phyloP scores from a whole-genome alignment of 1,140 invertebrate genomes.

The Cecropterus lyciades region DNA sequence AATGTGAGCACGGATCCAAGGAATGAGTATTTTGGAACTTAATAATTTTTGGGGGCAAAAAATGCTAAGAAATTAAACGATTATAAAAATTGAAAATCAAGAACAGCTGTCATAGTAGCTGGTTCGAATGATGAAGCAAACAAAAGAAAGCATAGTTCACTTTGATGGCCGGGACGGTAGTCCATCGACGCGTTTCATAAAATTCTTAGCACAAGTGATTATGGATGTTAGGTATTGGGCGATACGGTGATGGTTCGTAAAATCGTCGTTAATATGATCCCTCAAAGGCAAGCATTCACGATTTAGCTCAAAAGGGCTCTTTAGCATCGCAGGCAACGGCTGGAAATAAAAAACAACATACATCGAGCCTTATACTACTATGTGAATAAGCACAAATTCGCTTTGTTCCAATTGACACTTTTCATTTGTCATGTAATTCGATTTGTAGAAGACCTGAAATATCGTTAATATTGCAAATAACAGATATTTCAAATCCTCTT shows the following conservation, averaged over 20 bases:
- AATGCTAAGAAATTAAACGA: constrained; percentile 47
- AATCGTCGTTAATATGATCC: constrained; percentile 83
- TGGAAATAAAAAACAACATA: constrained; percentile 85
- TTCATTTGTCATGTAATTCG: no score
- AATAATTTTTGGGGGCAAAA: constrained; percentile 44
- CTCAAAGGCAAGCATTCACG: constrained; percentile 84
- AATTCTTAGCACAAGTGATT: constrained; percentile 80
- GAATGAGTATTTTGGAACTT: constrained; percentile 75
- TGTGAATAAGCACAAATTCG: constrained; percentile 65
- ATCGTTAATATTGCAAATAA: background rate
- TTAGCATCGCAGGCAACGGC: constrained; percentile 84
- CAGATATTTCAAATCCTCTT: constrained; percentile 17
- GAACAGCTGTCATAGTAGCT: constrained; percentile 78
- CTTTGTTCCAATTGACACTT: constrained; percentile 56
- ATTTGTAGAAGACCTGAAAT: constrained; percentile 8
- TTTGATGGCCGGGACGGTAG: constrained; percentile 45
- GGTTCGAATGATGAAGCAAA: constrained; percentile 75
- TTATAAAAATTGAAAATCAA: constrained; percentile 43
- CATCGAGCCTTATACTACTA: constrained; percentile 82
- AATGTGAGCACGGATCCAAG: constrained; percentile 67
- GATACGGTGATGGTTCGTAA: constrained; percentile 77
- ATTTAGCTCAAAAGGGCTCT: constrained; percentile 84
- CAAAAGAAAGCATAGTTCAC: constrained; percentile 66
- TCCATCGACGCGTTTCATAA: constrained; percentile 54
- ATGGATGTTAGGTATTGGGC: constrained; percentile 79